Conservation (phyloP, 2,888 invertebrate genomes). For the Cephus pulcher region DNA sequence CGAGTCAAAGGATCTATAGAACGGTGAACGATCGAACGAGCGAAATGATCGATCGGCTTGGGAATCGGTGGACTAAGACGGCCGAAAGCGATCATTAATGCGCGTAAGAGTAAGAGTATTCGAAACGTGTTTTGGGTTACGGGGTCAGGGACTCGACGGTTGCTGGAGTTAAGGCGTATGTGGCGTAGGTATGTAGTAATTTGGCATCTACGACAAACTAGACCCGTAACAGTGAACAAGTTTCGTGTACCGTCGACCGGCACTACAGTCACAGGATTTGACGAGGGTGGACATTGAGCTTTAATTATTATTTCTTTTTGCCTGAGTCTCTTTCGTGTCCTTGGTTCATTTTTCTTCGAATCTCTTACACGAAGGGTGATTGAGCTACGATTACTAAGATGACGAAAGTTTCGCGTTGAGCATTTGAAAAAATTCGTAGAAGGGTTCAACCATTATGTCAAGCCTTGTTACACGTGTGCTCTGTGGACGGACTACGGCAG, state of each 20-base stretch:
- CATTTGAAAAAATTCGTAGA: background rate
- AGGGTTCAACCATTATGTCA: background rate
- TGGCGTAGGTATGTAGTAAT: background rate
- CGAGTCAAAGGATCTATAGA: too few species aligned
- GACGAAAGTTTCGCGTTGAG: background rate
- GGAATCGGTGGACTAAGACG: background rate
- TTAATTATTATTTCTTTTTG: background rate
- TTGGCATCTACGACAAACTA: background rate
- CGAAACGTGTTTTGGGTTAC: slow-evolving; percentile 20
- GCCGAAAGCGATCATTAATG: slow-evolving; percentile 6
- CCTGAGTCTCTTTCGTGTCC: background rate
- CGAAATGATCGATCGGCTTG: background rate
- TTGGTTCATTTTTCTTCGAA: background rate
- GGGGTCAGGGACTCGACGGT: slow-evolving; percentile 22
- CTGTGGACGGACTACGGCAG: background rate
- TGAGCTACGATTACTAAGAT: background rate
- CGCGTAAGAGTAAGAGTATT: slow-evolving; percentile 10
- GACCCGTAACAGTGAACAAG: background rate
- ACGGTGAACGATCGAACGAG: background rate
- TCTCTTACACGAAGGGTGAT: background rate
- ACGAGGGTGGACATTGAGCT: background rate
- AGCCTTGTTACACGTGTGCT: background rate
- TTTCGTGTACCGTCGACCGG: background rate
- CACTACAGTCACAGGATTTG: background rate
- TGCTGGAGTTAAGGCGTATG: slow-evolving; percentile 6